Base-by-base conservation (phyloP, 2,888 invertebrate genomes). In the Melipona beecheii region DNA sequence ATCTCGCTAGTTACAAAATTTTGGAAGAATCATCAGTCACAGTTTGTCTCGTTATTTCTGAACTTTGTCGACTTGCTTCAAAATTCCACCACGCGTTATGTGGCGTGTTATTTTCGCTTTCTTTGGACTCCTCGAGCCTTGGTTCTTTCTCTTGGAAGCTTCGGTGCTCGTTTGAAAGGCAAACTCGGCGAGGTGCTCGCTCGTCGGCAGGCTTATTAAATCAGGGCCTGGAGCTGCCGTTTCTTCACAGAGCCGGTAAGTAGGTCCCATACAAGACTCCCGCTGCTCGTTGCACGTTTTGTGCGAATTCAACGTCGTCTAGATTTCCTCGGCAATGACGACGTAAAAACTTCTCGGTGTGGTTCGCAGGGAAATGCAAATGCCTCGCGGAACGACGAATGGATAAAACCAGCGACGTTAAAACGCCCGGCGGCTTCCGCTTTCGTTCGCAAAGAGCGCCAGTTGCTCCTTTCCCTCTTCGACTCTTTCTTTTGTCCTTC, bases 251-350 rank as follows among this genome's bases (percentile, higher is more conserved):
- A 64, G 49, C 49, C 4, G 50, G 62, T 5, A 36, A 54, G 27
- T 9, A 24, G 13, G 60, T 21, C 27, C 24, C 62, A 62, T 50
- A 69, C 58, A 80, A 58, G 43, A 27, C 77, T 56, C 64, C 56
- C 50, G 76, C 78, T 52, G 80, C 80, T 50, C 84, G 84, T 85
- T 87, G 85, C 68, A 76, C 79, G 83, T 85, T 87, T 87, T 81
- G 78, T 81, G 78, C 75, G 78, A 78, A 71, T 76, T 70, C 79
- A 60, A 68, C 80, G 73, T 74, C 77, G 68, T 65, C 75, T 73
- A 64, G 73, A 73, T 64, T 77, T 81, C 24, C 75, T 73, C 62
- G 54, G 24, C 36, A 9, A 27, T 27, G 27, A 27, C 66, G 54
- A n/a, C n/a, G 52, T 43, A 43, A 43, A 24, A 54, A 58, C 50